Evolutionary conservation across 1,140 invertebrate species (phyloP).

Genomic region (Listronotus bonariensis): DNA sequence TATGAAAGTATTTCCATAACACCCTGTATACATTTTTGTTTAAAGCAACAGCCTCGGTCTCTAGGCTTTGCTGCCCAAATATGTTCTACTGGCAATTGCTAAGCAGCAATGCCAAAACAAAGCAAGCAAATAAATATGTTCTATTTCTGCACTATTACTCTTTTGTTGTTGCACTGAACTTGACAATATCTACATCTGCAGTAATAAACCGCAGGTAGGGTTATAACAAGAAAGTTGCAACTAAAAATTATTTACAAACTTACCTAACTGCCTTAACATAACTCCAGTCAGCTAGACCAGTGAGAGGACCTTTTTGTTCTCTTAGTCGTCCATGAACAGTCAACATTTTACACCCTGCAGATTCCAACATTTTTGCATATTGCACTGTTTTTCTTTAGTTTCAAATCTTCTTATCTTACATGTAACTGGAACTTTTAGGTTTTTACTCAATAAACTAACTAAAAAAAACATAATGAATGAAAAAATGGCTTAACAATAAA

Average conservation of each 20-base stretch:
- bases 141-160: too few relatives aligned
- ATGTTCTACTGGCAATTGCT: too few relatives aligned
- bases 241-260: conserved; percentile 18
- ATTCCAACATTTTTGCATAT: conserved; percentile 94
- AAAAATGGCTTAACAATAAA: too few relatives aligned
- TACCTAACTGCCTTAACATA: conserved; percentile 91
- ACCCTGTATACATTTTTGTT: too few relatives aligned
- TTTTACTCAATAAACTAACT: conserved; percentile 71
- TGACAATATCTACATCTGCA: too few relatives aligned
- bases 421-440: conserved; percentile 84
- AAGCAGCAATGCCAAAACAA: too few relatives aligned
- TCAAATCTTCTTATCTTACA: conserved; percentile 95
- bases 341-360: conserved; percentile 88
- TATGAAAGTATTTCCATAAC: too few relatives aligned
- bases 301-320: conserved; percentile 94
- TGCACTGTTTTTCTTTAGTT: conserved; percentile 81
- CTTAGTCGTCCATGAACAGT: conserved; percentile 95
- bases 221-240: background rate
- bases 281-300: conserved; percentile 93
- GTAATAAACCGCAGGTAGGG: too few relatives aligned
- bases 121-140: too few relatives aligned
- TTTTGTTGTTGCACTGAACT: too few relatives aligned
- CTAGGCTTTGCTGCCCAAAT: too few relatives aligned
- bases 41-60: too few relatives aligned
- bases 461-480: conserved; percentile 46